Evolutionary conservation across 2,113 vertebrate genomes (phyloP).

Genomic region (Corydoras sp.): DNA sequence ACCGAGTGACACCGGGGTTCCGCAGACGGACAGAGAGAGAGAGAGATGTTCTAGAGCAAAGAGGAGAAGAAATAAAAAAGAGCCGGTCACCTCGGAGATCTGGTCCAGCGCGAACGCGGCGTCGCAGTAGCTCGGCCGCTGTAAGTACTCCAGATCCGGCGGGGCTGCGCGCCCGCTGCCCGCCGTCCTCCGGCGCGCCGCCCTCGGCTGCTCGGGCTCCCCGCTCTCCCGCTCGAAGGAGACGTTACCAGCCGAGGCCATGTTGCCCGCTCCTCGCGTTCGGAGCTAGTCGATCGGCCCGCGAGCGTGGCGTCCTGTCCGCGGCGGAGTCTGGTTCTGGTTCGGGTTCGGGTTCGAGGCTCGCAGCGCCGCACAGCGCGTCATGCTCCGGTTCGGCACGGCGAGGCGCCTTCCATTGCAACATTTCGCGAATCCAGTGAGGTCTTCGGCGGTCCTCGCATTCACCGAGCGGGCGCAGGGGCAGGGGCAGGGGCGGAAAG

Average conservation of each 20-base stretch:
- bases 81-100: slow-evolving; percentile 80
- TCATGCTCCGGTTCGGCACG: slow-evolving; percentile 78
- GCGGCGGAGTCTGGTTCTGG: slow-evolving; percentile 67
- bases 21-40: too few relatives aligned
- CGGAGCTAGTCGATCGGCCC: slow-evolving; percentile 68
- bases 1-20: too few relatives aligned
- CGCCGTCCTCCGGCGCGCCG: slow-evolving; percentile 75
- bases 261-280: slow-evolving; percentile 78
- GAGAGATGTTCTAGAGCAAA: slow-evolving; percentile 10
- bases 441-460: slow-evolving; percentile 78
- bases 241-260: slow-evolving; percentile 90
- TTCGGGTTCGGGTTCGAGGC: slow-evolving; percentile 56
- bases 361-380: slow-evolving; percentile 67
- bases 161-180: slow-evolving; percentile 64
- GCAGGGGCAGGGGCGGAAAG: slow-evolving; percentile 2
- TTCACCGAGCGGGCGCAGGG: slow-evolving; percentile 59
- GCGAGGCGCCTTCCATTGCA: slow-evolving; percentile 92
- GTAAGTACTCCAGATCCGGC: slow-evolving; percentile 87
- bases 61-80: slow-evolving; percentile 49
- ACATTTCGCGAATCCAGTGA: slow-evolving; percentile 84
- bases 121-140: slow-evolving; percentile 95
- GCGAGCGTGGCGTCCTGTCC: slow-evolving; percentile 66
- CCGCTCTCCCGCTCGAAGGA: slow-evolving; percentile 77
- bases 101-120: slow-evolving; percentile 91
- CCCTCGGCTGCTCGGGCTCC: slow-evolving; percentile 75